Percentiles rank a stretch among this genome's conserved stretches.
phyloP scores from a whole-genome alignment of 2,113 vertebrate genomes.

The Lucifuga dentata region DNA sequence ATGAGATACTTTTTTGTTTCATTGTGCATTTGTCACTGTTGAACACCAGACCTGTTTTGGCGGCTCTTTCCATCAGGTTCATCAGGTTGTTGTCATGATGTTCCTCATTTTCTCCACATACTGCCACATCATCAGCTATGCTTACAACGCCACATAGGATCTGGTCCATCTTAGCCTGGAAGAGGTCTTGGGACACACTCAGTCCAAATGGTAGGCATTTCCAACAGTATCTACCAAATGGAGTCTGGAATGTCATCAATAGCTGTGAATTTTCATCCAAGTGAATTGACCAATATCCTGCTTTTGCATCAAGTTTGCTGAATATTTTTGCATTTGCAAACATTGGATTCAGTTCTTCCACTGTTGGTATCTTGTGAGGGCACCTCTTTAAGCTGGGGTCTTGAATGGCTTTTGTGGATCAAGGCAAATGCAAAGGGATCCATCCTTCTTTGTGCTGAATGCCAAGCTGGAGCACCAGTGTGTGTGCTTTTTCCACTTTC shows the following conservation, averaged over 20 bases:
- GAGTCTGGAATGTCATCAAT: slow-evolving; percentile 5
- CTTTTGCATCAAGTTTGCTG: slow-evolving; percentile 33
- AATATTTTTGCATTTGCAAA: slow-evolving; percentile 31
- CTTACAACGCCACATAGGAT: slow-evolving; percentile 3
- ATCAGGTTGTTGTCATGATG: slow-evolving; percentile 21
- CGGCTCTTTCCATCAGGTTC: slow-evolving; percentile 12
- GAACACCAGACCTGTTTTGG: slow-evolving; percentile 11
- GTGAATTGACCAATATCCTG: slow-evolving; percentile 35
- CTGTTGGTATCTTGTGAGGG: slow-evolving; percentile 18
- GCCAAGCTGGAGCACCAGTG: slow-evolving; percentile 27
- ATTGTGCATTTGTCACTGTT: slow-evolving; percentile 24
- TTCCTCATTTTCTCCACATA: no score
- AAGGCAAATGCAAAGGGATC: neutral
- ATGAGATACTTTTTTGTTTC: slow-evolving; percentile 5
- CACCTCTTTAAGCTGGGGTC: neutral
- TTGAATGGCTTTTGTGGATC: neutral
- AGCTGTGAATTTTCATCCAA: slow-evolving; percentile 31
- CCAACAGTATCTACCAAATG: slow-evolving; percentile 32
- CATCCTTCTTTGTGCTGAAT: slow-evolving; percentile 23
- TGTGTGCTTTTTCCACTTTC: slow-evolving; percentile 17
- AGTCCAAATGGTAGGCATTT: slow-evolving; percentile 18
- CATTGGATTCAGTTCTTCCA: slow-evolving; percentile 27
- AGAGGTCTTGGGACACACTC: slow-evolving; percentile 14
- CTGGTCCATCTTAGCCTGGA: slow-evolving; percentile 22
- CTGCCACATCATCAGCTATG: neutral